These are phyloP conservation scores for Drosophila hawaiiensis DNA, from an alignment of 2,888 invertebrate species.

Conservation along the genomic window DNA sequence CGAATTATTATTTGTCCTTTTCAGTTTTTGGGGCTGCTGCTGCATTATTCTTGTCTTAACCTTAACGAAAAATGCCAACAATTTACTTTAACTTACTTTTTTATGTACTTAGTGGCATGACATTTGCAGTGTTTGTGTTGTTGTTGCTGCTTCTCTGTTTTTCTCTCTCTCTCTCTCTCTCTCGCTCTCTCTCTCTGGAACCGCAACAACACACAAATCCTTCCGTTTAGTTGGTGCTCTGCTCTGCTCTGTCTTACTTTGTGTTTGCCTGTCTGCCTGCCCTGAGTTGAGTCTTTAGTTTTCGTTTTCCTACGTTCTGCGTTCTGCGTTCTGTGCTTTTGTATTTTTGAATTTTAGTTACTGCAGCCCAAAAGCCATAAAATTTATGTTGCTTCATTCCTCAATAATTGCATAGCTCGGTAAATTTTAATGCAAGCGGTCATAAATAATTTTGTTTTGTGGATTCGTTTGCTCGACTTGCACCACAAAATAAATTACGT, in stretches of 20 bases:
- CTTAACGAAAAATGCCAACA: conserved; percentile 79
- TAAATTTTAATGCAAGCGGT: conserved; percentile 81
- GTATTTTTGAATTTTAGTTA: conserved; percentile 56
- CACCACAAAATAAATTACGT: conserved; percentile 71
- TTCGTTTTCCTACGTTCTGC: conserved; percentile 17
- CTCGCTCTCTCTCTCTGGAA: conserved; percentile 5
- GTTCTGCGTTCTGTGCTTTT: conserved; percentile 14
- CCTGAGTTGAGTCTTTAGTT: conserved; percentile 6
- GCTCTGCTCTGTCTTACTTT: conserved; percentile 33
- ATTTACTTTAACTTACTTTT: conserved; percentile 78
- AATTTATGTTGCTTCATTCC: conserved; percentile 80
- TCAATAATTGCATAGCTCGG: conserved; percentile 81
- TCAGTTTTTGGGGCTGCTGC: conserved; percentile 37
- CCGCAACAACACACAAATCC: conserved; percentile 69
- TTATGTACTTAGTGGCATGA: conserved; percentile 79
- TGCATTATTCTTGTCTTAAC: conserved; percentile 68
- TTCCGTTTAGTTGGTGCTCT: conserved; percentile 54
- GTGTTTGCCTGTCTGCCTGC: conserved; percentile 26
- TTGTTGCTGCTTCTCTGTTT: conserved; percentile 11
- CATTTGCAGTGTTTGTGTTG: conserved; percentile 33
- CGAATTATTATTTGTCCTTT: conserved; percentile 19
- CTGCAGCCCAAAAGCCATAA: conserved; percentile 59
- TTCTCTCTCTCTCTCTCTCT: conserved; percentile 6
- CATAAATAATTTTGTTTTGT: conserved; percentile 77
- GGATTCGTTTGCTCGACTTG: conserved; percentile 58